Conservation (phyloP, 1,140 invertebrate species). For the Leptopilina boulardi region DNA sequence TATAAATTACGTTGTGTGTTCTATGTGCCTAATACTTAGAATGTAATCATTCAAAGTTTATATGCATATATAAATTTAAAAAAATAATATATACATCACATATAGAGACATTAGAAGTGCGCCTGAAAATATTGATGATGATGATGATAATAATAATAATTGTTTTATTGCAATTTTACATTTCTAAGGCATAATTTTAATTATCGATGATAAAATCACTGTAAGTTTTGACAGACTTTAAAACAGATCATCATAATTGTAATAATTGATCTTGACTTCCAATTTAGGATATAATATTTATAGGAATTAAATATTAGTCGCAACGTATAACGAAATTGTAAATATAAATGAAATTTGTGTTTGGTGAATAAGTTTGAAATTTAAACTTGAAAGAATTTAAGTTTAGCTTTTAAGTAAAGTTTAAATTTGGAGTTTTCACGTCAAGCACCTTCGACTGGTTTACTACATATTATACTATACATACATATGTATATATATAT, state of each 20-base stretch:
- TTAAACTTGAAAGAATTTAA: not conserved
- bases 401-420: constrained; percentile 1
- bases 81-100: constrained; percentile 36
- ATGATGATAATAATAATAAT: too few relatives aligned
- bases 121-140: constrained; percentile 25
- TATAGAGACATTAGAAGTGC: constrained; percentile 35
- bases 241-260: constrained; percentile 36
- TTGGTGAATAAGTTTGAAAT: not conserved
- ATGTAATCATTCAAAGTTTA: constrained; percentile 43
- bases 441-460: constrained; percentile 6
- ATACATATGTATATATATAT: not conserved
- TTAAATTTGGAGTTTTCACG: constrained; percentile 11
- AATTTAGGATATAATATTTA: constrained; percentile 2
- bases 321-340: not conserved
- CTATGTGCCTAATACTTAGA: constrained; percentile 64
- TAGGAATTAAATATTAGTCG: not conserved
- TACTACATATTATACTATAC: not conserved
- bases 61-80: constrained; percentile 40
- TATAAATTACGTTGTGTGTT: constrained; percentile 55
- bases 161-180: constrained; percentile 39
- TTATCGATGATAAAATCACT: not conserved
- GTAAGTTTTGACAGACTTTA: constrained; percentile 19
- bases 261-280: constrained; percentile 36
- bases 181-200: not conserved
- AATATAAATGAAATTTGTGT: not conserved